Evolutionary conservation across 1,140 invertebrate species (phyloP), one percentile per base, ranked within the genome.

Genomic region (Drosophila simulans): DNA sequence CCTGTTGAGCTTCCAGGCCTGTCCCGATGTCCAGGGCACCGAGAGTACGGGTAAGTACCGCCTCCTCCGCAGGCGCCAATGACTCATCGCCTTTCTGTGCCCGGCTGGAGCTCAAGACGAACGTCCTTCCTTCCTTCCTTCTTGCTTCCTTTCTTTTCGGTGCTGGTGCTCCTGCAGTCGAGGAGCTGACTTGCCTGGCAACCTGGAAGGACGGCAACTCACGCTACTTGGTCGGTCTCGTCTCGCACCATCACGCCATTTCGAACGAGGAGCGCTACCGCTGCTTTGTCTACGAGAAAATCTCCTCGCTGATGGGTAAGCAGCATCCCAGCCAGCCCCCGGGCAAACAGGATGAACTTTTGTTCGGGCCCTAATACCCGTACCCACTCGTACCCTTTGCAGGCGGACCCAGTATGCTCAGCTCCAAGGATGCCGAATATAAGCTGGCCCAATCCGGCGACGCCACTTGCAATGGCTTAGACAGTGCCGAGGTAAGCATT

Each of bases 251-350:
- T 90, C 96, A 97, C 92, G 96, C 96, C 40, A 96, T 96, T 60
- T 96, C 96, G 74, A 97, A 97, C 93, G 97, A 98, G 92, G 97
- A 98, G 92, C 95, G 96, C 59, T 98, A 97, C 93, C 94, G 97
- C 68, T 98, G 97, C 94, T 98, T 98, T 93, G 97, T 98, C 37
- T 97, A 97, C 93, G 97, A 97, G 93, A 96, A 96, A 93, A 95
- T 91, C 53, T 92, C 90, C 48, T 77, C 91, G 42, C 59, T 92
- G 75, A 91, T 92, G 83, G 91, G 91, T 92, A 86, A 79, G 83
- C 65, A 22, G 37, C 25, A 2, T 37, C 17, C 12, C 59, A 46
- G 17, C 25, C 54, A 77, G 77, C 65, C 70, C 65, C 63, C 48
- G 22, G 54, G 66, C 58, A 72, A 82, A 74, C 68, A 80, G 55